Evolutionary conservation across 2,888 invertebrate genomes (phyloP).

Genomic region (Loripinus fragilis): DNA sequence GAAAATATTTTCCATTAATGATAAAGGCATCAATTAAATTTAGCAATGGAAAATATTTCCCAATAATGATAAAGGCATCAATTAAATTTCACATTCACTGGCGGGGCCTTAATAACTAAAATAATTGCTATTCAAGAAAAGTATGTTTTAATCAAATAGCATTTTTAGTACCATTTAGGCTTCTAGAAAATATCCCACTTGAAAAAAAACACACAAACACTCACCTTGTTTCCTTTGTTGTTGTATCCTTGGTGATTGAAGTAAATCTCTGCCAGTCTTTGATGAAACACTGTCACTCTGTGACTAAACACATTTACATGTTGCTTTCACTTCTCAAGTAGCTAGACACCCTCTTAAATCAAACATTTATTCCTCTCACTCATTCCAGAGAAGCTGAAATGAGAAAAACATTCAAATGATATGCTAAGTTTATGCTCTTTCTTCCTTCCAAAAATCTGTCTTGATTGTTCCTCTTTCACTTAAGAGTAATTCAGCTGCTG

Average conservation of each 20-base stretch:
- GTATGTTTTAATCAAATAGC: no score
- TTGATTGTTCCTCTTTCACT: not conserved
- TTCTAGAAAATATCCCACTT: no score
- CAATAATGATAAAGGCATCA: no score
- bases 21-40: no score
- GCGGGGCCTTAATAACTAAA: no score
- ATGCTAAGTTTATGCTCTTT: not conserved
- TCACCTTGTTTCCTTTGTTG: not conserved
- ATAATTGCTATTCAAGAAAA: no score
- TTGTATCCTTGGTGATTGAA: not conserved
- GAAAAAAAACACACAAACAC: no score
- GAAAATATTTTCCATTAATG: no score
- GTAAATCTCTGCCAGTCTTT: not conserved
- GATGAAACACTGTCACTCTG: not conserved
- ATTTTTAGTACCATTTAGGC: no score
- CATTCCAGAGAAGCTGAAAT: slow-evolving; percentile 12
- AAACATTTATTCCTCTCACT: not conserved
- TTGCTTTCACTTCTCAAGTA: not conserved
- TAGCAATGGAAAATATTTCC: no score
- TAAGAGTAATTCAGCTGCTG: no score
- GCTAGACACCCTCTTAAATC: not conserved
- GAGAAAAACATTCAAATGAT: slow-evolving; percentile 15
- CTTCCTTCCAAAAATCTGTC: not conserved
- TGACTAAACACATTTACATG: slow-evolving; percentile 1
- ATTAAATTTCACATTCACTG: no score